These are phyloP conservation scores for Pachypeltis micranthus DNA, from an alignment of 1,140 invertebrate species.

Conservation along the genomic window DNA sequence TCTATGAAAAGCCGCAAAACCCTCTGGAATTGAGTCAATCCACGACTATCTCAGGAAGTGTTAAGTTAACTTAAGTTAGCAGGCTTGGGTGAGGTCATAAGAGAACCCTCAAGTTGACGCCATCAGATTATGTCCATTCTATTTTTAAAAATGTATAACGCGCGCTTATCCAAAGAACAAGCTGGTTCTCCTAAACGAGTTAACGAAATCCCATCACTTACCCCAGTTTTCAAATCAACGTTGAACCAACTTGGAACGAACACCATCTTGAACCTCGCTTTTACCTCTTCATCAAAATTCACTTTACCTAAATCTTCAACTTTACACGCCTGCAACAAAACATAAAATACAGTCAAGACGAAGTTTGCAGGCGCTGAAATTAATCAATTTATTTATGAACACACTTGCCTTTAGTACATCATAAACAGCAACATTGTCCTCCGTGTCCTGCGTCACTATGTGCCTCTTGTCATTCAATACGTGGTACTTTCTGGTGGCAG, in stretches of 20 bases:
- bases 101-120: too few relatives aligned
- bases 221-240: conserved; percentile 95
- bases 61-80: too few relatives aligned
- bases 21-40: too few relatives aligned
- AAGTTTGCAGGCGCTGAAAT: background rate
- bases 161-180: too few relatives aligned
- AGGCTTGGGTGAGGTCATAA: too few relatives aligned
- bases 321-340: conserved; percentile 56
- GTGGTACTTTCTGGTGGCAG: conserved; percentile 83
- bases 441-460: conserved; percentile 93
- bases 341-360: background rate
- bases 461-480: conserved; percentile 94
- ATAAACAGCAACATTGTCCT: conserved; percentile 89
- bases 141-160: too few relatives aligned
- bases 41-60: too few relatives aligned
- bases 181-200: too few relatives aligned
- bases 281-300: conserved; percentile 91
- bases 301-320: conserved; percentile 82
- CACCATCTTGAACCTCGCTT: conserved; percentile 82
- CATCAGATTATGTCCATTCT: too few relatives aligned
- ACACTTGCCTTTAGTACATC: conserved; percentile 76
- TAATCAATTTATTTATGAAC: too few relatives aligned
- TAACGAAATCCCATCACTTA: too few relatives aligned
- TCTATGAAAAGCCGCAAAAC: too few relatives aligned
- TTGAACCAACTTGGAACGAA: conserved; percentile 99